Percentiles rank a stretch among this genome's conserved stretches.
These are phyloP conservation scores for Neofelis nebulosa DNA, from an alignment of 2,113 vertebrate genomes.

Conservation along the genomic window DNA sequence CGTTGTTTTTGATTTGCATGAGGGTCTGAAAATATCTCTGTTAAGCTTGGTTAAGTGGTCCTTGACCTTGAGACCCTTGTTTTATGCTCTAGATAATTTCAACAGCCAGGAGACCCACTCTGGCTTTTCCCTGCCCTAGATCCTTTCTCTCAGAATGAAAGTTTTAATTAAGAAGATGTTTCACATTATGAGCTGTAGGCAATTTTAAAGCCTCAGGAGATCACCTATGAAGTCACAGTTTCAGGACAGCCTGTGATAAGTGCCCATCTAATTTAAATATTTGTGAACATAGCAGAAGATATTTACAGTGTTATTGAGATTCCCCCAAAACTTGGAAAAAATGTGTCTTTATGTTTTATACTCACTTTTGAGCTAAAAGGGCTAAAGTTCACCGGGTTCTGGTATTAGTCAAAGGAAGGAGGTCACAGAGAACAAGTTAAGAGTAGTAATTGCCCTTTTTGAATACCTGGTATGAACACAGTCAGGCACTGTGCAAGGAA, in stretches of 20 bases:
- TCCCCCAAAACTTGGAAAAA: neutral
- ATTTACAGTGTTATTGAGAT: neutral
- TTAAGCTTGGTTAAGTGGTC: conserved; percentile 49
- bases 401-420: neutral
- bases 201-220: conserved; percentile 32
- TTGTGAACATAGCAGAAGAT: neutral
- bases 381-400: neutral
- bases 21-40: conserved; percentile 54
- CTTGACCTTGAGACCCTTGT: conserved; percentile 50
- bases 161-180: conserved; percentile 62
- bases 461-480: neutral
- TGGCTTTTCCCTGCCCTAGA: neutral
- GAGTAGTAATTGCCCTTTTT: neutral
- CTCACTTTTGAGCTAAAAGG: neutral
- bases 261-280: conserved; percentile 7
- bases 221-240: neutral
- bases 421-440: neutral
- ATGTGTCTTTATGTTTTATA: neutral
- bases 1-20: conserved; percentile 53
- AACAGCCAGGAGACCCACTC: neutral
- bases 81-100: conserved; percentile 55
- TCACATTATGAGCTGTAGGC: neutral
- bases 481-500: neutral
- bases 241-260: neutral
- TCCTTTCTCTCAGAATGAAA: conserved; percentile 43